Conservation (phyloP, 2,888 invertebrate genomes). For the Volucella inanis region DNA sequence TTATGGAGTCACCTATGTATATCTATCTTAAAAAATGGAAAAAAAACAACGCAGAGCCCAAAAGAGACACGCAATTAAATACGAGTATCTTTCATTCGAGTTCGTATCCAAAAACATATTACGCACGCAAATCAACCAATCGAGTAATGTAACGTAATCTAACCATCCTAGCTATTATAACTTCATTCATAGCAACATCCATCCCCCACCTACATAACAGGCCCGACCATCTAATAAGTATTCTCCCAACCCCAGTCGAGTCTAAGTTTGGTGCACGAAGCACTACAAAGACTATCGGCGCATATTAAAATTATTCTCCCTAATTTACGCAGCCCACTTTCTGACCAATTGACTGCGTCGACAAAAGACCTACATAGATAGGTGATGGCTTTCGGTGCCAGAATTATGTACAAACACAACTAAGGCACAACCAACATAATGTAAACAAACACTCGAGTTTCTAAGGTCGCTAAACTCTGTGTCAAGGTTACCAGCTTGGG, state of each 20-base stretch:
- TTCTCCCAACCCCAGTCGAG: neutral
- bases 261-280: neutral
- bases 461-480: slow-evolving; percentile 64
- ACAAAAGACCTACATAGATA: slow-evolving; percentile 5
- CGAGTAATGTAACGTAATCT: slow-evolving; percentile 30
- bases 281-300: slow-evolving; percentile 1
- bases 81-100: slow-evolving; percentile 22
- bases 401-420: too few species aligned
- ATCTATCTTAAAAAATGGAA: neutral
- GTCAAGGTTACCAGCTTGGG: slow-evolving; percentile 51
- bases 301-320: slow-evolving; percentile 16
- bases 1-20: neutral
- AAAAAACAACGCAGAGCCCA: slow-evolving; percentile 1
- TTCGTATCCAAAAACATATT: slow-evolving; percentile 30
- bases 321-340: slow-evolving; percentile 33
- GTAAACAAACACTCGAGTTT: slow-evolving; percentile 20
- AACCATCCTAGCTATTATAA: slow-evolving; percentile 11
- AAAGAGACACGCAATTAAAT: slow-evolving; percentile 30
- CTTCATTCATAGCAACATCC: slow-evolving; percentile 17
- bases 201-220: neutral
- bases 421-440: slow-evolving; percentile 4
- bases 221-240: too few species aligned
- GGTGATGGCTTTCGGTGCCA: neutral
- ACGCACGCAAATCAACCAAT: slow-evolving; percentile 55
- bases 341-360: slow-evolving; percentile 49